Base-by-base conservation (phyloP, 2,113 vertebrate species). In the Elephas maximus region DNA sequence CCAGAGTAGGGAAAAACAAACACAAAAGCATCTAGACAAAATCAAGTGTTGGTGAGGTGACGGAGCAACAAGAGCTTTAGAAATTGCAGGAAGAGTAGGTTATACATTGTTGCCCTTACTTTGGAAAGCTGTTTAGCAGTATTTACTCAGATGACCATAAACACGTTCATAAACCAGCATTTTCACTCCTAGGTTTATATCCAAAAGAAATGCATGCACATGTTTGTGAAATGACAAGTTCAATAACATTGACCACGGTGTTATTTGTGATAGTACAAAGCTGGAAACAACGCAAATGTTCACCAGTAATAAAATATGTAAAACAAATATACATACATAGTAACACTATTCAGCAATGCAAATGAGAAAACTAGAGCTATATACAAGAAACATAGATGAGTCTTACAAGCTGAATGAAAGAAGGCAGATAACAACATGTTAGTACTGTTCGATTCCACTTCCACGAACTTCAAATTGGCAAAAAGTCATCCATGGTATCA, bases 231-330 rank as follows among this genome's bases (percentile, higher is more conserved):
- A 81, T 91, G 5, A 65, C 37, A 73, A 44, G 5, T 24, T 81
- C 26, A 44, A 37, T 78, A 60, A 74, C n/a, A 65, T 17, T 87
- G 24, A 71, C 51, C 5, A 24, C 15, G 76, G 80, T 1, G 8
- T 65, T 87, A 33, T 33, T 53, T 18, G 18, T 73, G 41, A 85
- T 14, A 65, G 76, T 74, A 33, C 53, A 1, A 95, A 65, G 53
- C 53, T 57, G 15, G 53, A 57, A 48, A 57, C 53, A 57, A 57
- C 53, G 11, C 53, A 57, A 57, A 80, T 90, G 7, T 53, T 90
- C n/a, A 94, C n/a, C n/a, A 83, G 28, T 10, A 74, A 71, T 91
- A 71, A 80, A 79, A 80, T 86, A 84, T 67, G 63, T 76, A 81
- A 94, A 94, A 62, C 62, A 37, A 51, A 63, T 67, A 60, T 60